A percentile compares a stretch with the other conserved stretches of the same genome.
These are phyloP conservation scores for Peromyscus eremicus DNA, from an alignment of 2,797 vertebrate species.

Conservation along the genomic window DNA sequence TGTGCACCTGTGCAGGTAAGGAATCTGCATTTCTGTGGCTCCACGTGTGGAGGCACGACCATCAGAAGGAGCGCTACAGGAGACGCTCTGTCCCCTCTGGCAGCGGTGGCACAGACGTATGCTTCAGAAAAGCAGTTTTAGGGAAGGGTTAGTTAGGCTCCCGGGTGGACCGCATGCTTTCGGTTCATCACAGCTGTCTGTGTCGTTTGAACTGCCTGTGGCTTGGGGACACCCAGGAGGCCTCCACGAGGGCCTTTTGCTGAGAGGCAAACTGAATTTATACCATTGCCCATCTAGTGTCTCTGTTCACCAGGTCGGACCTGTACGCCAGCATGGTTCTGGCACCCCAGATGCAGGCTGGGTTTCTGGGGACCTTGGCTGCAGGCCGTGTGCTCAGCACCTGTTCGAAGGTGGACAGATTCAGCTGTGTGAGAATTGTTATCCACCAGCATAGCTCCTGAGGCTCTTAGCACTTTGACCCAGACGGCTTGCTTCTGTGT, in stretches of 20 bases:
- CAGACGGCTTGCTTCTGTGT: neutral
- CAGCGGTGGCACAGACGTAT: neutral
- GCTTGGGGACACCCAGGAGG: neutral
- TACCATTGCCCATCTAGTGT: too few relatives aligned
- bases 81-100: neutral
- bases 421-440: too few relatives aligned
- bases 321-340: accelerated
- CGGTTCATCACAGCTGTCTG: neutral
- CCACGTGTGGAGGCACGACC: neutral
- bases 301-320: neutral
- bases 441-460: neutral
- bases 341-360: neutral
- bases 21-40: neutral
- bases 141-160: neutral
- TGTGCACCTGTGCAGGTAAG: neutral
- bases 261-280: neutral
- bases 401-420: neutral
- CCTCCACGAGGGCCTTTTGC: neutral
- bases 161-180: accelerated
- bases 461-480: neutral
- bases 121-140: neutral
- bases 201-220: neutral
- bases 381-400: neutral
- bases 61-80: neutral
- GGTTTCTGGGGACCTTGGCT: neutral